phyloP scores from a whole-genome alignment of 2,797 vertebrate genomes.

The Lemur catta region DNA sequence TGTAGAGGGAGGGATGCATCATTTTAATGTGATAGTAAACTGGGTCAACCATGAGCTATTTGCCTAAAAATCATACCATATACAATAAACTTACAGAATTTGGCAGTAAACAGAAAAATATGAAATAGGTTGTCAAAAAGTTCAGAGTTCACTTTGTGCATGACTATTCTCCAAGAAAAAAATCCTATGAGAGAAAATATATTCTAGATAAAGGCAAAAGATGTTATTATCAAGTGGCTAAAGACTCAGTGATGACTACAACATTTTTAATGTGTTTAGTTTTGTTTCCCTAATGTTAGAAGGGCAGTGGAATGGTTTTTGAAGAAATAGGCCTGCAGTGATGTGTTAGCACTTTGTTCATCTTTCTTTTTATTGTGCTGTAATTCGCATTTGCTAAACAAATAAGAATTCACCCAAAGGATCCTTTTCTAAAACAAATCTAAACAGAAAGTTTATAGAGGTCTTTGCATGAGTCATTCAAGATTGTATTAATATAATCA shows the following conservation, averaged over 20 bases:
- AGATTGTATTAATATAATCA: conserved; percentile 35
- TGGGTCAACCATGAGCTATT: neutral
- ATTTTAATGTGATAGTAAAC: neutral
- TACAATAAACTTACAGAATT: neutral
- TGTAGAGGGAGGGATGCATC: neutral
- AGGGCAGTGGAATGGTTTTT: neutral
- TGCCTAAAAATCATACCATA: neutral
- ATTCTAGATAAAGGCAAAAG: neutral
- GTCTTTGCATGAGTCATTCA: conserved; percentile 56
- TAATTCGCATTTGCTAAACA: conserved; percentile 49
- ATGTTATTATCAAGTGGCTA: neutral
- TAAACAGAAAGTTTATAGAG: conserved; percentile 52
- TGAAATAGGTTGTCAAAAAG: neutral
- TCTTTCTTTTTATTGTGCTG: neutral
- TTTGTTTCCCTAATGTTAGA: neutral
- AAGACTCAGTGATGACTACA: neutral
- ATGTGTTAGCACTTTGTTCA: neutral
- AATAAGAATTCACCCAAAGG: conserved; percentile 41
- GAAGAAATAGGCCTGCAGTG: neutral
- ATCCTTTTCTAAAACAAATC: conserved; percentile 61
- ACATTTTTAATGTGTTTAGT: neutral
- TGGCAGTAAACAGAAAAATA: neutral
- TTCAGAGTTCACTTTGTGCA: neutral
- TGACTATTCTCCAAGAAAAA: neutral
- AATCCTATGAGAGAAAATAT: neutral